Base-by-base conservation (phyloP, 23 tunicate species). In the Halocynthia roretzi region DNA sequence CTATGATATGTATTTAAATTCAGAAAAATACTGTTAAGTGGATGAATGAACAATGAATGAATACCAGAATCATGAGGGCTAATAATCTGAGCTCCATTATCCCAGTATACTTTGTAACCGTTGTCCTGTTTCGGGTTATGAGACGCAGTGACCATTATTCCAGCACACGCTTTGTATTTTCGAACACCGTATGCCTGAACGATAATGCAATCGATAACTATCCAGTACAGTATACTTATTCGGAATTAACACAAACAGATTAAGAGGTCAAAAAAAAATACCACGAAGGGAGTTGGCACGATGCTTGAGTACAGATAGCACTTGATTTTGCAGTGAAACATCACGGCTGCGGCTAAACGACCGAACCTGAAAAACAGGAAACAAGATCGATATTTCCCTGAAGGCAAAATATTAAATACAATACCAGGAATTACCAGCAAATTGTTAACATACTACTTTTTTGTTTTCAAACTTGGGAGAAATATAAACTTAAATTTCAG, bases 51-150 rank as follows among this genome's bases (percentile, higher is more conserved):
- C 44, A 31, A 31, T 31, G 4, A 31, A 31, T 31, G 2, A 68
- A 48, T 76, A 92, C 98, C 98, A 22, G 80, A 54, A 62, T 92
- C 99, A 71, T 89, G 96, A 4, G 99, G 99, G 22, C 93, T 87
- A 0, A 89, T 96, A 52, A 96, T 96, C 75, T 96, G 99, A 22
- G 99, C 76, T 23, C 96, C 99, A 56, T 96, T 96, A 44, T 89
- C 86, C 99, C 99, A 96, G 50, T 70, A 77, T 6, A 83, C 82
- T 71, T 96, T 96, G 78, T 96, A 96, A 8, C 99, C 99, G 78
- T 96, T 96, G 76, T 96, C 99, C 56, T 96, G 94, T 72, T 96
- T 96, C n/a, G 99, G 99, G 67, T 96, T 96, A 75, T 96, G 99
- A 10, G 99, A 96, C 9, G 94, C 94, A 55, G 98, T 92, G 52